These are phyloP conservation scores for Nemoura dubitans DNA, from an alignment of 2,888 invertebrate genomes.

Conservation along the genomic window DNA sequence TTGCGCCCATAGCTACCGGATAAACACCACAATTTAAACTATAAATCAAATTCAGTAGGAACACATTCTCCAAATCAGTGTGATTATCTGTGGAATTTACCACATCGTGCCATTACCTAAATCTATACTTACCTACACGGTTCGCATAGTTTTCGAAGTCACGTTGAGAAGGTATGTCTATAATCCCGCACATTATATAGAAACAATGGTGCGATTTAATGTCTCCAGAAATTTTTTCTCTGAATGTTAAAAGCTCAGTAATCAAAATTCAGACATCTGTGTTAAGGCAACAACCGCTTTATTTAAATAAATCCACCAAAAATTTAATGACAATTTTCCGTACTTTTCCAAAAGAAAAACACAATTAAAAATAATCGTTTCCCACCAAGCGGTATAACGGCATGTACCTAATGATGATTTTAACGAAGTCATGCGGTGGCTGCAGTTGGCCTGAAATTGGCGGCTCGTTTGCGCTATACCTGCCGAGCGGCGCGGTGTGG, in stretches of 20 bases:
- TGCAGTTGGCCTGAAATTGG: background rate
- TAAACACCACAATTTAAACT: background rate
- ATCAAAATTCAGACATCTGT: too few relatives aligned
- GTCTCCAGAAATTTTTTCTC: too few relatives aligned
- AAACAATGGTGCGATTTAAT: too few relatives aligned
- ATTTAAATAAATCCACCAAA: background rate
- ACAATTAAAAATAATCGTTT: too few relatives aligned
- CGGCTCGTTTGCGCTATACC: background rate
- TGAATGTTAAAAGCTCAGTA: too few relatives aligned
- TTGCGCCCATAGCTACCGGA: constrained; percentile 1
- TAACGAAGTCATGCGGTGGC: background rate
- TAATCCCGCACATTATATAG: too few relatives aligned
- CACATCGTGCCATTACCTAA: background rate
- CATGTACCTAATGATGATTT: background rate
- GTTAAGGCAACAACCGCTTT: too few relatives aligned
- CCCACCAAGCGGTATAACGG: background rate
- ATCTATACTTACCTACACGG: background rate
- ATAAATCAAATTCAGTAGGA: constrained; percentile 7
- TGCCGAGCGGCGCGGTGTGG: background rate
- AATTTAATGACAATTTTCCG: too few relatives aligned
- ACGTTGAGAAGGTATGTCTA: too few relatives aligned
- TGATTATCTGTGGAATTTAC: background rate
- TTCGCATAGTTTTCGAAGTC: background rate
- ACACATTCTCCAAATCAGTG: background rate
- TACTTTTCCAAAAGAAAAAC: too few relatives aligned